phyloP scores from a whole-genome alignment of 2,888 invertebrate genomes.

The Drosophila kambysellisi region DNA sequence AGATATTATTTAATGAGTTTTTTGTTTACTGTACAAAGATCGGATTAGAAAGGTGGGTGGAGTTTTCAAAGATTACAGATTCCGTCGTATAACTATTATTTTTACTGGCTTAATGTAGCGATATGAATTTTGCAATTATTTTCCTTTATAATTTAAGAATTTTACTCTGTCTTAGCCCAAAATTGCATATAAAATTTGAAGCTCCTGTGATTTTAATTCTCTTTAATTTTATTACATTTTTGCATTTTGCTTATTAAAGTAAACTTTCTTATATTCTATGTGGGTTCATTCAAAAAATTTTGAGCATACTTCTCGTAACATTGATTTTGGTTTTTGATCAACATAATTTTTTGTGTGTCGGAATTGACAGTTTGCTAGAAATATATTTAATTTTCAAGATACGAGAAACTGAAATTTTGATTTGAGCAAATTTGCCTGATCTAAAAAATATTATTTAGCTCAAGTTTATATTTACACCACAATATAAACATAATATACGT shows the following conservation, averaged over 20 bases:
- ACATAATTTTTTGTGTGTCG: constrained; percentile 35
- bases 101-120: constrained; percentile 58
- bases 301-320: constrained; percentile 31
- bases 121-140: constrained; percentile 60
- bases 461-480: constrained; percentile 33
- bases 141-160: constrained; percentile 21
- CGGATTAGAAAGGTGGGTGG: constrained; percentile 56
- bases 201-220: constrained; percentile 49
- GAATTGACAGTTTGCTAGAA: constrained; percentile 62
- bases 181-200: constrained; percentile 69
- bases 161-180: constrained; percentile 48
- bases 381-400: constrained; percentile 27
- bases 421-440: constrained; percentile 60
- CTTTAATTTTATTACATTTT: constrained; percentile 2
- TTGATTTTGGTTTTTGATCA: constrained; percentile 18
- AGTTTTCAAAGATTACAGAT: constrained; percentile 50
- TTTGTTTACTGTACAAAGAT: constrained; percentile 41
- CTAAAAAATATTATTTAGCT: constrained; percentile 28
- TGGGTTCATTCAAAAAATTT: constrained; percentile 10
- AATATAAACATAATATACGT: constrained; percentile 8
- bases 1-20: constrained; percentile 22
- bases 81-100: constrained; percentile 45
- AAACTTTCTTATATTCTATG: constrained; percentile 39
- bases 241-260: constrained; percentile 44
- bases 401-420: constrained; percentile 37